Conservation (phyloP, 1,140 invertebrate genomes). For the Drosophila carrolli region DNA sequence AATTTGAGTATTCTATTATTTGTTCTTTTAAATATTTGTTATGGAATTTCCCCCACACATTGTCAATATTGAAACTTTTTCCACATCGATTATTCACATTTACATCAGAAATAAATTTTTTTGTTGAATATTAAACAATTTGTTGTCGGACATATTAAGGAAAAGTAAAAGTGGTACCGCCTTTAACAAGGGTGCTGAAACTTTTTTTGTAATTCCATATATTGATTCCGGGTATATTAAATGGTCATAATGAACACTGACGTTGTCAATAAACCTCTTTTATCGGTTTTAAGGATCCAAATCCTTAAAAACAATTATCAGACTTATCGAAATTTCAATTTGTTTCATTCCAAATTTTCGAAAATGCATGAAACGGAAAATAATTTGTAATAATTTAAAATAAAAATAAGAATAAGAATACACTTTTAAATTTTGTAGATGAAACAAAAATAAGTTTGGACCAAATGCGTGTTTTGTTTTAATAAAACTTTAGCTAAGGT, state of each 20-base stretch:
- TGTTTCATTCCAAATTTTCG: neutral
- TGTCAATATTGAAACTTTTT: neutral
- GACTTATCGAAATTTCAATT: neutral
- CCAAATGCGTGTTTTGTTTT: no score
- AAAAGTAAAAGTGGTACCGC: neutral
- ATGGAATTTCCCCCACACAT: neutral
- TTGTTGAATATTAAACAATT: neutral
- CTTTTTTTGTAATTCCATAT: neutral
- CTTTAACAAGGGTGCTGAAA: no score
- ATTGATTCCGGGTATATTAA: neutral
- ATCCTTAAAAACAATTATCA: no score
- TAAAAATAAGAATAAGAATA: no score
- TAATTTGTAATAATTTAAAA: neutral
- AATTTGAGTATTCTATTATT: constrained; percentile 5
- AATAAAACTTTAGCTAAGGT: no score
- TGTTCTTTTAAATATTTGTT: constrained; percentile 7
- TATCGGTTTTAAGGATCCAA: no score
- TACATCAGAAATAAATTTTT: neutral
- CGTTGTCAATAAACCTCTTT: no score
- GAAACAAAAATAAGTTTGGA: no score
- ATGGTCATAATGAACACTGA: neutral
- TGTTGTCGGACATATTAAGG: neutral
- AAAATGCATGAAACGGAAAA: neutral
- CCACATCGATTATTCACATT: neutral
- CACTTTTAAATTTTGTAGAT: no score